Percentiles rank a stretch among this genome's conserved stretches.
Conservation (phyloP, 37 sponge, comb jelly and placozoan genomes). For the Crambe crambe region DNA sequence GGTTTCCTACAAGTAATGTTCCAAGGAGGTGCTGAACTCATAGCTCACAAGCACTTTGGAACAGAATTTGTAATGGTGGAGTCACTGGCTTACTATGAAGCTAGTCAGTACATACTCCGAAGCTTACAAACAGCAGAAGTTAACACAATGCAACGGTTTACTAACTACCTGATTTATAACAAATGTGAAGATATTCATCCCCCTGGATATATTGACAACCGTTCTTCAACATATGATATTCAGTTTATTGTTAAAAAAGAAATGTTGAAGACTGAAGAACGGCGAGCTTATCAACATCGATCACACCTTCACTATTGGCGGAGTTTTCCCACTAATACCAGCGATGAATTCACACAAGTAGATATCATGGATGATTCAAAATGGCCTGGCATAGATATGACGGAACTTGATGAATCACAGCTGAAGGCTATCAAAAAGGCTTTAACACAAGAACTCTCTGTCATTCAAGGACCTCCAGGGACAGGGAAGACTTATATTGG, state of each 20-base stretch:
- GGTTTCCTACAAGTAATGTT: conserved; percentile 51
- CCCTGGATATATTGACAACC: conserved; percentile 21
- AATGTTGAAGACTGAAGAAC: too few relatives aligned
- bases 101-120: conserved; percentile 73
- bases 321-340: neutral
- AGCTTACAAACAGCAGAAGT: conserved; percentile 72
- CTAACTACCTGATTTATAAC: conserved; percentile 49
- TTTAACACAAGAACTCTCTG: conserved; percentile 78
- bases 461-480: conserved; percentile 98
- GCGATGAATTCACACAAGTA: neutral
- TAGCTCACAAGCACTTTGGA: neutral
- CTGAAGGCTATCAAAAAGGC: conserved; percentile 70
- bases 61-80: conserved; percentile 71
- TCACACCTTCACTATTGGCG: too few relatives aligned
- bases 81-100: conserved; percentile 88
- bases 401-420: conserved; percentile 72
- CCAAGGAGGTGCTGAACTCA: conserved; percentile 20
- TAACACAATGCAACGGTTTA: conserved; percentile 81
- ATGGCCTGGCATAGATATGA: conserved; percentile 42
- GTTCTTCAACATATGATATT: neutral
- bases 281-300: too few relatives aligned
- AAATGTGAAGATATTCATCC: conserved; percentile 28
- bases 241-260: neutral
- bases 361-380: conserved; percentile 16
- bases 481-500: conserved; percentile 98